These are phyloP conservation scores for Erpobdella octoculata DNA, from an alignment of 2,888 invertebrate species.

Conservation along the genomic window DNA sequence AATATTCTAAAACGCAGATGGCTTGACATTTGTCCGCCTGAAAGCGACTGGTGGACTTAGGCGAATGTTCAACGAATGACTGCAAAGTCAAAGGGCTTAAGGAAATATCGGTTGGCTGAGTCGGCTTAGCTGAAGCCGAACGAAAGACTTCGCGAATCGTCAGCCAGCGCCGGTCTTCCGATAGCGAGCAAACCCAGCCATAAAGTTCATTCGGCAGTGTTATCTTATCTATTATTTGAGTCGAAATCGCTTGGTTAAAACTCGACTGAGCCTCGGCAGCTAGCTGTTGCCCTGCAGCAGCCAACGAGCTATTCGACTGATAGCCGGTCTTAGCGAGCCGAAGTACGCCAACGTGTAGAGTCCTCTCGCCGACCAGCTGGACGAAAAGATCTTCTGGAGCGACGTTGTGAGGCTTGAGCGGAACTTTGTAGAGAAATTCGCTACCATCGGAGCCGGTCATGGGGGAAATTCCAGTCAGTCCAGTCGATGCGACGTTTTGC, in stretches of 20 bases:
- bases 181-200: background rate
- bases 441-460: background rate
- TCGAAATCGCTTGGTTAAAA: background rate
- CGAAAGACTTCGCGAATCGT: background rate
- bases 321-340: no score
- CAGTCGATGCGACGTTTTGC: background rate
- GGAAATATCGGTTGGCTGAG: background rate
- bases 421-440: background rate
- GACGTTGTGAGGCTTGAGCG: background rate
- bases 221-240: background rate
- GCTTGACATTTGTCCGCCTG: no score
- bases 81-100: no score
- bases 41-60: background rate
- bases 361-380: constrained; percentile 1
- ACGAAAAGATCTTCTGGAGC: background rate
- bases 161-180: constrained; percentile 3
- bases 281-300: background rate
- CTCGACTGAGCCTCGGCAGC: background rate
- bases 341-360: background rate
- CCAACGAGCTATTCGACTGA: background rate
- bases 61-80: background rate
- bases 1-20: no score
- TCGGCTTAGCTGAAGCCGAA: background rate
- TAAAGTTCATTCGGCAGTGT: background rate
- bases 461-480: background rate